A percentile compares a stretch with the other conserved stretches of the same genome.
These are phyloP conservation scores for Drosophila murphyi DNA, from an alignment of 1,140 invertebrate genomes.

Conservation along the genomic window DNA sequence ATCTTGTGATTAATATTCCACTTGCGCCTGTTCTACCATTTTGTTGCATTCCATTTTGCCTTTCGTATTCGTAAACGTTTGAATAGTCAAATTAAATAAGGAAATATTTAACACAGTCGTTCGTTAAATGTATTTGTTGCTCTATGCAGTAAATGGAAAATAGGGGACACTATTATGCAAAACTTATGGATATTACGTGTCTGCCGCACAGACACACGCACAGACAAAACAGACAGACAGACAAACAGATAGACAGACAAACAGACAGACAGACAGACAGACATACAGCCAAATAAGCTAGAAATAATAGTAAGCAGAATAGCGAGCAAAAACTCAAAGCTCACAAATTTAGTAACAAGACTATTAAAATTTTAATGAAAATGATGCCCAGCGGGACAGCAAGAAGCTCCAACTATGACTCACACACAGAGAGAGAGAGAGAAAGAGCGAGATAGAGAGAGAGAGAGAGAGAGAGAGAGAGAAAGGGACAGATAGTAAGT, in stretches of 20 bases:
- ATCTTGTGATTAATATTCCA: neutral
- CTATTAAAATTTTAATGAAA: conserved; percentile 83
- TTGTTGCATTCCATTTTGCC: neutral
- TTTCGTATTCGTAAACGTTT: neutral
- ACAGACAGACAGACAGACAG: conserved; percentile 2
- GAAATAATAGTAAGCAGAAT: neutral
- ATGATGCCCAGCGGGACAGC: conserved; percentile 66
- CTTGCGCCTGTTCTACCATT: no score
- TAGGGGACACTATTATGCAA: conserved; percentile 11
- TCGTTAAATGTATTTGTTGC: neutral
- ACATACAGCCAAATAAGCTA: neutral
- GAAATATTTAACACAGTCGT: neutral
- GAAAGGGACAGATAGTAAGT: neutral
- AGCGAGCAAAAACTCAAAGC: conserved; percentile 4
- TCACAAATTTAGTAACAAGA: conserved; percentile 35
- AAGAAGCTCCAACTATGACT: conserved; percentile 63
- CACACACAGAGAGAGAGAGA: conserved; percentile 25
- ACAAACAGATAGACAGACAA: neutral
- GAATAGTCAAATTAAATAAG: no score
- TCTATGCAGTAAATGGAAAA: neutral
- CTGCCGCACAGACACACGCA: neutral
- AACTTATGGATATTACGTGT: conserved; percentile 74
- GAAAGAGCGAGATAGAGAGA: neutral
- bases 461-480: conserved; percentile 3
- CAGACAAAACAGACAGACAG: conserved; percentile 8